Conservation (phyloP, 2,113 vertebrate species). For the Aviceda subcristata region DNA sequence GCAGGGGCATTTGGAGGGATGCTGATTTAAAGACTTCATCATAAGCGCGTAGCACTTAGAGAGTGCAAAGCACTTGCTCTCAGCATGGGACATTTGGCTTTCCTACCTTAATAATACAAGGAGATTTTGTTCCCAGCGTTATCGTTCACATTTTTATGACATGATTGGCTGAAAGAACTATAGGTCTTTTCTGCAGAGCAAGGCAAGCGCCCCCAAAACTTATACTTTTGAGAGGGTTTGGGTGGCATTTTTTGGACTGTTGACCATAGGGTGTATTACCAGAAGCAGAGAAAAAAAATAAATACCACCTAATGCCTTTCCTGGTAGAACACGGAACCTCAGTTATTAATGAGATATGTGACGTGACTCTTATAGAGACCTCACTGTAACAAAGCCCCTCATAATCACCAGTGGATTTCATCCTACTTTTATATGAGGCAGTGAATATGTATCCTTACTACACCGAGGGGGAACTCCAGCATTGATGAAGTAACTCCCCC, state of each 20-base stretch:
- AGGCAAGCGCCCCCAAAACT: not conserved
- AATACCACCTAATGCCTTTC: conserved; percentile 3
- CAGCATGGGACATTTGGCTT: not conserved
- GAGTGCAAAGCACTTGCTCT: not conserved
- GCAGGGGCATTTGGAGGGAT: not conserved
- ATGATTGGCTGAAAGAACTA: not conserved
- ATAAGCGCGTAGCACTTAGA: not conserved
- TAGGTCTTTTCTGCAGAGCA: not conserved
- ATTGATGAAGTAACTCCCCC: not conserved
- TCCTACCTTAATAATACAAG: not conserved
- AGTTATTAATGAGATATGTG: not conserved
- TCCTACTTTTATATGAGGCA: not conserved
- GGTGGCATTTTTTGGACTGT: not conserved
- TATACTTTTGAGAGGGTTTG: not conserved
- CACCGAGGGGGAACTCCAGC: not conserved
- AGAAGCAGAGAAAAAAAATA: not conserved
- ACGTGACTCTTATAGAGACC: not conserved
- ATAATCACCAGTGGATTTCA: not conserved
- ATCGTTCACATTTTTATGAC: not conserved
- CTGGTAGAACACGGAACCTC: not conserved
- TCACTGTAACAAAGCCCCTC: not conserved
- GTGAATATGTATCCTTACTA: not conserved
- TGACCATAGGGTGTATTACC: not conserved
- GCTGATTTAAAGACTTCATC: not conserved
- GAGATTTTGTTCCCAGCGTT: not conserved